Evolutionary conservation across 2,888 invertebrate genomes (phyloP).

Genomic region (Agonopterix heracliana): DNA sequence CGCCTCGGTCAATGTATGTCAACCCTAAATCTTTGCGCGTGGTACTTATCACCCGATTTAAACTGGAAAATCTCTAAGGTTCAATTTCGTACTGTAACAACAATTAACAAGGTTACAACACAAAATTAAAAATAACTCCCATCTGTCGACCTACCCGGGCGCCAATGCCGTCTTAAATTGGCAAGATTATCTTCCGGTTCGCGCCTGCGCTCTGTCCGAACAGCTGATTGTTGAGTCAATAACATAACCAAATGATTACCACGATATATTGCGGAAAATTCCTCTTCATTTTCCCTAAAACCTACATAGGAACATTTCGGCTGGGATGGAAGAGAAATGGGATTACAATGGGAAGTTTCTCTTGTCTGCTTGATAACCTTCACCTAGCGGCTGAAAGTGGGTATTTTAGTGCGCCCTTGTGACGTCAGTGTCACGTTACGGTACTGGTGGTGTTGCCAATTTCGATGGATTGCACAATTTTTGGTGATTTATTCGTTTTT

Average conservation of each 20-base stretch:
- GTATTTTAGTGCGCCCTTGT: slow-evolving; percentile 69
- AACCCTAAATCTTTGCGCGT: too few relatives aligned
- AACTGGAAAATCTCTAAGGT: too few relatives aligned
- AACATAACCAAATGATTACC: slow-evolving; percentile 7
- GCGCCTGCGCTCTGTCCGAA: slow-evolving; percentile 34
- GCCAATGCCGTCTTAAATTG: slow-evolving; percentile 40
- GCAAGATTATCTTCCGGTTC: slow-evolving; percentile 31
- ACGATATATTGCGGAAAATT: too few relatives aligned
- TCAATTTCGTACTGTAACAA: too few relatives aligned
- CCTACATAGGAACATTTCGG: too few relatives aligned
- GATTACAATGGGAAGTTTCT: too few relatives aligned
- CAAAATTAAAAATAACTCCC: not conserved
- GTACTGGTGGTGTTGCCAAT: slow-evolving; percentile 40
- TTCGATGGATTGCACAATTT: not conserved
- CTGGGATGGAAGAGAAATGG: too few relatives aligned
- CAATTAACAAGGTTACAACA: not conserved
- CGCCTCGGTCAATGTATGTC: too few relatives aligned
- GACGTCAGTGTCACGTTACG: slow-evolving; percentile 62
- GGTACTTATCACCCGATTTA: too few relatives aligned
- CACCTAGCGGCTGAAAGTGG: slow-evolving; percentile 64
- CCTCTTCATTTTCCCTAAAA: too few relatives aligned
- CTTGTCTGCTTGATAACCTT: slow-evolving; percentile 40
- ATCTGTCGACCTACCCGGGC: slow-evolving; percentile 3
- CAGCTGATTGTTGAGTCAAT: slow-evolving; percentile 55
- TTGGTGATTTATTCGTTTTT: too few relatives aligned